Evolutionary conservation across 1,140 invertebrate species (phyloP), one percentile per base, ranked within the genome.

Genomic region (Aphelinus certus): DNA sequence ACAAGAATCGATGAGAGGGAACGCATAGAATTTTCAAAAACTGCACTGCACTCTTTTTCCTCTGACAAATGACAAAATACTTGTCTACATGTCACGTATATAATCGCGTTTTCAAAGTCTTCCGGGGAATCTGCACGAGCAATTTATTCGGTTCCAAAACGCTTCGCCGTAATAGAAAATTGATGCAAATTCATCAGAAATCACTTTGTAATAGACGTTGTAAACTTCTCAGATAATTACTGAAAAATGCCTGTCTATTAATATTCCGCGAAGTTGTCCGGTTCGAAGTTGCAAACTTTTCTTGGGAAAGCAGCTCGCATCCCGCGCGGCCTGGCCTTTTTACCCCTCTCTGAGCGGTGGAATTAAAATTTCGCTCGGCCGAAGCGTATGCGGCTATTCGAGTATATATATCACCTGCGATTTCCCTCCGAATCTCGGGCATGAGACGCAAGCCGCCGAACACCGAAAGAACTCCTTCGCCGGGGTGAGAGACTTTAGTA

Each of bases 161-260:
- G 63, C 26, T 61, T 53, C 3, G 7, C 47, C 7, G 10, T 0
- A 3, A 63, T 62, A 42, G 63, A 63, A 71, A 63, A 71, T 63
- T 61, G 63, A 61, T 42, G 61, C 6, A 56, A 46, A n/a, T 58
- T 72, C 63, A 72, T 10, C 47, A 58, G 64, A 49, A 65, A 65
- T 72, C 55, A 72, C 55, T 72, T 65, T 62, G 46, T 65, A 72
- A 58, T 72, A 65, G 62, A 10, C 62, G 46, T 66, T 72, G 47
- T 49, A 65, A 65, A 72, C 62, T 72, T 56, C 7, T 2, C 7
- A 42, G 57, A 64, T 56, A 64, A 64, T 72, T 65, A 58, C 55
- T 7, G 43, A 2, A 43, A 61, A 70, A 58, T 58, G n/a, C 26
- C 43, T 7, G 58, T 43, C 2, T 26, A 26, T 26, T 26, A 26